Conservation (phyloP, 1,140 invertebrate genomes). For the Bradysia coprophila region DNA sequence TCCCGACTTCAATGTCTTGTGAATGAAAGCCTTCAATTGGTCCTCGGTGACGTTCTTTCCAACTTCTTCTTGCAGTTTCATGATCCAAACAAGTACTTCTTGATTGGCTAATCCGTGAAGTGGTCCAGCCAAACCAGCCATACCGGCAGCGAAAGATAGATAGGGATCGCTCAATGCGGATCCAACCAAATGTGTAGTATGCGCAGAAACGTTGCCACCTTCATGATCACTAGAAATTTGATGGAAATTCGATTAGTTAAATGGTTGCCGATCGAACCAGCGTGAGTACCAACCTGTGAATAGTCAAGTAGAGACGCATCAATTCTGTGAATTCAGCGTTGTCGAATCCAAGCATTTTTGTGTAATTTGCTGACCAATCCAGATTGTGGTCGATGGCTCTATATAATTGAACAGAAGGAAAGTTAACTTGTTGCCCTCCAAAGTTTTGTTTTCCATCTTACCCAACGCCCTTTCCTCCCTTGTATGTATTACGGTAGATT, state of each 20-base stretch:
- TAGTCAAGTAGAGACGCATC: constrained; percentile 87
- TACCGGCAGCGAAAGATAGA: constrained; percentile 80
- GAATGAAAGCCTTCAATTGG: constrained; percentile 80
- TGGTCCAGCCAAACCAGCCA: constrained; percentile 89
- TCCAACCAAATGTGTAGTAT: constrained; percentile 86
- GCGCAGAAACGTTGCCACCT: constrained; percentile 90
- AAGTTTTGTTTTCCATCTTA: too few species aligned
- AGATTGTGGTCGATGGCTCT: constrained; percentile 71
- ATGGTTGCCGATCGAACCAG: not conserved
- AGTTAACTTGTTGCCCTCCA: too few species aligned
- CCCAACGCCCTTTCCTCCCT: constrained; percentile 71
- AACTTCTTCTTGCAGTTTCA: constrained; percentile 60
- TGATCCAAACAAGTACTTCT: constrained; percentile 73
- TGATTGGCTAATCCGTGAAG: constrained; percentile 93
- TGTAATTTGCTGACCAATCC: constrained; percentile 92
- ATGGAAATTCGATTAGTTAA: not conserved
- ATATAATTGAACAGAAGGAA: too few species aligned
- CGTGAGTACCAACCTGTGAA: constrained; percentile 41
- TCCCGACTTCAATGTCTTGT: constrained; percentile 86
- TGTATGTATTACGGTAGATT: constrained; percentile 82
- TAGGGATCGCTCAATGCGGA: constrained; percentile 92
- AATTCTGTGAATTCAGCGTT: constrained; percentile 76
- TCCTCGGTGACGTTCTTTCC: constrained; percentile 70
- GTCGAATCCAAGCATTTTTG: constrained; percentile 82
- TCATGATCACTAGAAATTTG: constrained; percentile 62